These are phyloP conservation scores for Neodiprion pinetum DNA, from an alignment of 1,140 invertebrate genomes.

Conservation along the genomic window DNA sequence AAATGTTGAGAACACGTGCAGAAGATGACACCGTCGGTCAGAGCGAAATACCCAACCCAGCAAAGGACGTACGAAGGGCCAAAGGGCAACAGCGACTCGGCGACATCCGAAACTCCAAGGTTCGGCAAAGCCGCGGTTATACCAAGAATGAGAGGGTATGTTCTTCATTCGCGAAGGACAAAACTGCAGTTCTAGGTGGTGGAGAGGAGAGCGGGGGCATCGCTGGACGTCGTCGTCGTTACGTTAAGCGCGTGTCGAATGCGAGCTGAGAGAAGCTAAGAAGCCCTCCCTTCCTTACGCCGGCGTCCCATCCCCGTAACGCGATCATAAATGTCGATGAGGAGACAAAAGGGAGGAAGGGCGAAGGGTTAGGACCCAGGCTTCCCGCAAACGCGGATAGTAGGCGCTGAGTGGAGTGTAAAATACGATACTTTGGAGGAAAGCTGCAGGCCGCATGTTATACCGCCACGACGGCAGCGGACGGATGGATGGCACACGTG, in stretches of 20 bases:
- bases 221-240: too few species aligned
- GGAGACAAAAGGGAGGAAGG: not conserved
- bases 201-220: too few species aligned
- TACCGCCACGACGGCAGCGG: not conserved
- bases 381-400: not conserved
- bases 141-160: too few species aligned
- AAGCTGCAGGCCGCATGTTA: not conserved
- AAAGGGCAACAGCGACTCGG: too few species aligned
- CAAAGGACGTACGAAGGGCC: too few species aligned
- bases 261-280: not conserved
- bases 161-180: not conserved
- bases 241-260: not conserved
- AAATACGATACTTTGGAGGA: not conserved
- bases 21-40: too few species aligned
- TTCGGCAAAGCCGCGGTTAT: too few species aligned
- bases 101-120: too few species aligned
- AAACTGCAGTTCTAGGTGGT: too few species aligned
- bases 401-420: not conserved
- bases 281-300: too few species aligned
- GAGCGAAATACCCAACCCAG: too few species aligned
- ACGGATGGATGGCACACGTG: not conserved
- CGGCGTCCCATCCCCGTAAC: not conserved
- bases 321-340: not conserved
- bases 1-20: too few species aligned
- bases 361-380: not conserved